Base-by-base conservation (phyloP, 1,140 invertebrate species). In the Ceratina japonica region DNA sequence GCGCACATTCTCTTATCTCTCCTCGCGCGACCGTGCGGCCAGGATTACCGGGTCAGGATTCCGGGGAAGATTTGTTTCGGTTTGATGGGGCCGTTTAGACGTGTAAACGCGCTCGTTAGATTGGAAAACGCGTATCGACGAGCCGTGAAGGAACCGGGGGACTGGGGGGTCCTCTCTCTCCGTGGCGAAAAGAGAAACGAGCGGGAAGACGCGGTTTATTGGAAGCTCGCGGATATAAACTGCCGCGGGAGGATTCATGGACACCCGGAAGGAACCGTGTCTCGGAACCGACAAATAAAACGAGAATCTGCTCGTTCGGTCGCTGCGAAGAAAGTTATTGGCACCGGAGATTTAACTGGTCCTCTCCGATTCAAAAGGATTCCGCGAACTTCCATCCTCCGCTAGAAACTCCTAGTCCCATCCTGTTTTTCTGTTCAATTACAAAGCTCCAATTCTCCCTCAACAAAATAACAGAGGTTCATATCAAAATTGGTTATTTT, bases 81-180 rank as follows among this genome's bases (percentile, higher is more conserved):
- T 91, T 90, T 90, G 87, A 91, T 91, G 79, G 89, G 85, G 84
- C 81, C 86, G 85, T 91, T 91, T 90, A 90, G 79, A 88, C 87
- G 85, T 90, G 90, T 90, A 89, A 87, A 90, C 88, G 71, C 87
- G 87, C 84, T 91, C 87, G 89, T 90, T 91, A 90, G 87, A 91
- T 91, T 88, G 85, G 80, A 89, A 70, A 88, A 86, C 74, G 85
- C 74, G 83, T 80, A 84, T 85, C 75, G 75, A 84, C 75, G 73
- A 44, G 10, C 37, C 37, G 37, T 44, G 37, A 44, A 44, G 37
- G 54, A 7, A 56, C 3, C 52, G 54, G 54, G 52, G 12, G 10
- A 4, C n/a, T n/a, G n/a, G n/a, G 1, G 24, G 27, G 52, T 15
- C 22, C 5, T 44, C 37, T 44, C 5, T 44, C 37, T 44, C 37